Evolutionary conservation across 2,797 vertebrate genomes (phyloP), one percentile per base, ranked within the genome.

Genomic region (Phrynocephalus vlangalii): DNA sequence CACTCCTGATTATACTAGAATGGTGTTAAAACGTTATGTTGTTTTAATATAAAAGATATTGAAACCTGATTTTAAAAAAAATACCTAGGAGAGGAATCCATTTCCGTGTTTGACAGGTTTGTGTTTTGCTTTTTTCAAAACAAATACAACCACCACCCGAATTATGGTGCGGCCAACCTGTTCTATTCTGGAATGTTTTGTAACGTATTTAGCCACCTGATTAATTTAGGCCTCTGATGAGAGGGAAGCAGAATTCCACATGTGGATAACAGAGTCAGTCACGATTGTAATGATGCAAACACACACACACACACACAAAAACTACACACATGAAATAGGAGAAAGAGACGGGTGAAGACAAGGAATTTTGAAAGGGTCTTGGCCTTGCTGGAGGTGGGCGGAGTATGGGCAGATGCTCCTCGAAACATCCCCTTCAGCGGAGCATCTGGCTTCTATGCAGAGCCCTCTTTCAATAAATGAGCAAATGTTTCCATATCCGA

Each of bases 391-490:
- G 88, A 87, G 68, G 91, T 94, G n/a, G 89, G 94, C 78, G 83
- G 66, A 94, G 90, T 88, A 87, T 92, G 85, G 85, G 89, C 94
- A 95, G 95, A 96, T 92, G 86, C 80, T 93, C 66, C 87, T 95
- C 91, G 95, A 88, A 95, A 90, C 88, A 67, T 93, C 33, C 87
- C 91, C 82, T 92, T 90, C 83, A 89, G 87, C 87, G 90, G 88
- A 92, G 87, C 93, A 91, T 94, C 94, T 95, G 91, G 89, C 77
- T 92, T 89, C 86, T 83, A 81, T 83, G 88, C 28, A 90, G 88
- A 88, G 67, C 67, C 0, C 0, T 90, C 87, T 92, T 86, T 86
- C 91, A 91, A 94, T 76, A 91, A 91, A 95, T 89, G 89, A 93
- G 89, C 89, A 93, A 94, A 92, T 92, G 85, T 89, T 95, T 92